Evolutionary conservation across 2,888 invertebrate species (phyloP).

Genomic region (Rosalia funebris): DNA sequence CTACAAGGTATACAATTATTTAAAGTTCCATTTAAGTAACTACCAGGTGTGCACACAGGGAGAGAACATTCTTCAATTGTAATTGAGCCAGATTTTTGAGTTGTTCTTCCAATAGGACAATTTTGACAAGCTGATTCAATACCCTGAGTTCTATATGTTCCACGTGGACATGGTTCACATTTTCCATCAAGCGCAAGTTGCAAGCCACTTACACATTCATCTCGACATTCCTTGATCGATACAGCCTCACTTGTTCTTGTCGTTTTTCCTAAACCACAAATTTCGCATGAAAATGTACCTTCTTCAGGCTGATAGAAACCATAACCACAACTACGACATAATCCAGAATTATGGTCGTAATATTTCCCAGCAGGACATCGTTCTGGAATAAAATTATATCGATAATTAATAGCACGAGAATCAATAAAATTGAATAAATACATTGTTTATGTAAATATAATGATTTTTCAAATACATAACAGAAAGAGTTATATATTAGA

Average conservation of each 20-base stretch:
- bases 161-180: constrained; percentile 91
- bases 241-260: constrained; percentile 91
- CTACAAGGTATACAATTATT: constrained; percentile 89
- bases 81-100: constrained; percentile 84
- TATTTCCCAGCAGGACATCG: constrained; percentile 94
- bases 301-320: constrained; percentile 93
- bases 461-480: too few species aligned
- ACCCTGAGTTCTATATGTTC: constrained; percentile 74
- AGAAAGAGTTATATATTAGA: too few species aligned
- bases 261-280: constrained; percentile 91
- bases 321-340: constrained; percentile 92
- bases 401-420: too few species aligned
- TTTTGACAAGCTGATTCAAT: constrained; percentile 87
- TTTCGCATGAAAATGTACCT: constrained; percentile 87
- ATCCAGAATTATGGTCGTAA: constrained; percentile 87
- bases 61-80: constrained; percentile 91
- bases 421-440: not conserved
- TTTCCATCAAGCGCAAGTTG: constrained; percentile 88
- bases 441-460: too few species aligned
- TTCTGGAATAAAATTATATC: constrained; percentile 68
- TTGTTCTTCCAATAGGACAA: constrained; percentile 91
- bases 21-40: constrained; percentile 85
- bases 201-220: constrained; percentile 88
- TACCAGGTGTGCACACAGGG: constrained; percentile 86
- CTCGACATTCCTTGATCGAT: constrained; percentile 86